Conservation (phyloP, 2,888 invertebrate genomes). For the Phymatocera aterrima region DNA sequence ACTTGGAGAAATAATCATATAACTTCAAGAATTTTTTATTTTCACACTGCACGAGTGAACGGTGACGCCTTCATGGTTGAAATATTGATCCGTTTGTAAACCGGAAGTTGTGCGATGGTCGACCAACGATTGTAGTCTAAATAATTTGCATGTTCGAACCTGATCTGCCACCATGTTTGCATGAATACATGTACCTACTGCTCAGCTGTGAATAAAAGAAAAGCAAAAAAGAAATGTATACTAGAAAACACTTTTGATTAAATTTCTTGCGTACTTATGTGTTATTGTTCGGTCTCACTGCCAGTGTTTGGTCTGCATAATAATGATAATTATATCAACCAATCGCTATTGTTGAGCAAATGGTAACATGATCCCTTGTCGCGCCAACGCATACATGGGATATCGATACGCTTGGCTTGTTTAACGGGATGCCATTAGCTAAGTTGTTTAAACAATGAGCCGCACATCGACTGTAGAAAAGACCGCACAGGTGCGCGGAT, state of each 20-base stretch:
- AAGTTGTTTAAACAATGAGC: slow-evolving; percentile 26
- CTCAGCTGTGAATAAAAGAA: background rate
- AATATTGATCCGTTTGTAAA: background rate
- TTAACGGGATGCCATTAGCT: slow-evolving; percentile 30
- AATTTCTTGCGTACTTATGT: background rate
- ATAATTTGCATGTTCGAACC: slow-evolving; percentile 6
- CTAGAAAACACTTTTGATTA: background rate
- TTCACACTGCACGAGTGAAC: no score
- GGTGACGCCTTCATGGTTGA: background rate
- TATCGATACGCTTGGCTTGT: slow-evolving; percentile 32
- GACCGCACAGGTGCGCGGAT: background rate
- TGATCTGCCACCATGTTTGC: background rate
- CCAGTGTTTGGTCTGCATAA: background rate
- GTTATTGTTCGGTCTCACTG: slow-evolving; percentile 37
- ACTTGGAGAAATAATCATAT: background rate
- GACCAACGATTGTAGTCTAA: slow-evolving; percentile 13
- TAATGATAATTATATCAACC: slow-evolving; percentile 31
- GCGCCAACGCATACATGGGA: slow-evolving; percentile 12
- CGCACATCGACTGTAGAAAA: background rate
- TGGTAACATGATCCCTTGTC: slow-evolving; percentile 36
- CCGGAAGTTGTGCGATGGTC: background rate
- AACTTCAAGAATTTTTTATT: background rate
- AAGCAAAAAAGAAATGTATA: background rate
- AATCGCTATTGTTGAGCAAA: slow-evolving; percentile 35
- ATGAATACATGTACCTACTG: no score